phyloP scores from a whole-genome alignment of 2,797 vertebrate genomes.

The Emydoidea blandingii region DNA sequence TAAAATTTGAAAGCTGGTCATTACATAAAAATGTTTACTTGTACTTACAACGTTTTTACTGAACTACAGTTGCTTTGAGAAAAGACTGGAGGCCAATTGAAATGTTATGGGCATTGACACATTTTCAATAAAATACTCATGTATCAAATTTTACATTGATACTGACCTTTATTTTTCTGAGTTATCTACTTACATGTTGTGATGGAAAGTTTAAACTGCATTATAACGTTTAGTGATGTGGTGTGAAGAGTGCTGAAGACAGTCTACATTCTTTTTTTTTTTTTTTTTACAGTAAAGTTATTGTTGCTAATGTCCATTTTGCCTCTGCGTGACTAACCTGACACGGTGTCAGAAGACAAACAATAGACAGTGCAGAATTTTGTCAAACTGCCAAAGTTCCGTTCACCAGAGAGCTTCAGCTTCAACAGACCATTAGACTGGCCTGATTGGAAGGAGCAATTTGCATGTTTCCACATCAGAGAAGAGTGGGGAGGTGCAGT shows the following conservation, averaged over 20 bases:
- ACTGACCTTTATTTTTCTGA: not conserved
- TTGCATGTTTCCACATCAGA: not conserved
- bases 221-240: not conserved
- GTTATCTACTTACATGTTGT: not conserved
- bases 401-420: not conserved
- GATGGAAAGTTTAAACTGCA: not conserved
- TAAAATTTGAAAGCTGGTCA: not conserved
- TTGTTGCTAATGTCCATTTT: not conserved
- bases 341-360: not conserved
- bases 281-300: not conserved
- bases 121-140: not conserved
- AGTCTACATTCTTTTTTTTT: not conserved
- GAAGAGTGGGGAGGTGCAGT: not conserved
- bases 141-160: not conserved
- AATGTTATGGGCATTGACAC: not conserved
- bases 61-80: not conserved
- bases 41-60: not conserved
- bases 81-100: not conserved
- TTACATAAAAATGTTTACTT: not conserved
- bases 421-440: not conserved
- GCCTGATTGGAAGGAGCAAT: not conserved
- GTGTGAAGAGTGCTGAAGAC: not conserved
- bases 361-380: not conserved
- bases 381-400: not conserved
- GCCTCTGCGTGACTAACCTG: not conserved